Evolutionary conservation across 2,797 vertebrate species (phyloP), one percentile per base, ranked within the genome.

Genomic region (Paedocypris micromegethes): DNA sequence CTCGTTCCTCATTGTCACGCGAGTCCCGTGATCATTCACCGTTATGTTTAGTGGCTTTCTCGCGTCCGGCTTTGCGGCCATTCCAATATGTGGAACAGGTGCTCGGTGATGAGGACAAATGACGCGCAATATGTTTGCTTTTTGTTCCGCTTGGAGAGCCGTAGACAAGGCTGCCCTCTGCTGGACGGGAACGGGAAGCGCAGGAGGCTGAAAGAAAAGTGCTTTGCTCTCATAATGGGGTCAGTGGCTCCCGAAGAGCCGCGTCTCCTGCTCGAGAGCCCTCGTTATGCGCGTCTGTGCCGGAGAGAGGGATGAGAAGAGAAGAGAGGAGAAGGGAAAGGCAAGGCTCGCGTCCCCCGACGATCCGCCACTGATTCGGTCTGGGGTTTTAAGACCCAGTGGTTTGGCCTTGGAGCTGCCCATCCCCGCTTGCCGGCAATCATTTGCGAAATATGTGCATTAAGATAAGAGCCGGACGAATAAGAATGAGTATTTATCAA

Each of bases 151-250:
- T 3, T 38, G 55, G 56, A 9, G 64, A 78, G 55, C 75, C 77
- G 82, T 83, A 81, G 72, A 78, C 85, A 70, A 86, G 82, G 75
- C 81, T 93, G 93, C 89, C 93, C 90, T 90, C 94, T 92, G 79
- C 88, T 89, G 94, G 91, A 62, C 23, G 61, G 6, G 7, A 5
- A 49, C 40, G 47, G 73, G 79, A 82, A 88, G 39, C 82, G 83
- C 88, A 86, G 37, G 51, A 53, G 6, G 6, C 51, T 5, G 40
- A 58, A 49, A 58, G 59, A 59, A 75, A 64, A 79, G 75, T 68
- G 68, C 76, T 66, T 84, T 84, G 67, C 68, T 81, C 79, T 83
- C 84, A 88, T 84, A 85, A 87, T 78, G 80, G 85, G 86, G 88
- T 89, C 87, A 84, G 73, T 42, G 58, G 75, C 3, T 79, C 83